Conservation (phyloP, 1,140 invertebrate species). For the Ceratoteleas bidentatus region DNA sequence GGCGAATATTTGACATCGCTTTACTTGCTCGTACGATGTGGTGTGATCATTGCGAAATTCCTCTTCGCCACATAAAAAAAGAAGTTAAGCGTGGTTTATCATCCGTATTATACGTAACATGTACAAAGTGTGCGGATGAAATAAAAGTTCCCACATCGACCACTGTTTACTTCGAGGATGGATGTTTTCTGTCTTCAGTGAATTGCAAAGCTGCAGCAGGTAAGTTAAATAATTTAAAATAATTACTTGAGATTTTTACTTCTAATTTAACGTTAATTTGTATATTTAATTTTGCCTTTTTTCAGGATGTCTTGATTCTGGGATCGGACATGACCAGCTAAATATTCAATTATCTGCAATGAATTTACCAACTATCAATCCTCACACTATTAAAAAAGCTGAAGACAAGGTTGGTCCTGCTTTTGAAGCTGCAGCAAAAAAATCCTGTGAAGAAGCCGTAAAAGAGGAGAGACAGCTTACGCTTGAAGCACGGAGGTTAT, state of each 20-base stretch:
- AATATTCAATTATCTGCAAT: neutral
- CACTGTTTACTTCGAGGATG: neutral
- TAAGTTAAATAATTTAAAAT: neutral
- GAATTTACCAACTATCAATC: neutral
- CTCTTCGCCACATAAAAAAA: no score
- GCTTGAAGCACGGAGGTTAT: no score
- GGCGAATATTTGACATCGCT: no score
- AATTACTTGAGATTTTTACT: neutral
- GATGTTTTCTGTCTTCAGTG: neutral
- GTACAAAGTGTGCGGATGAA: neutral
- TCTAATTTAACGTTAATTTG: no score
- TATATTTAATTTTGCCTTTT: no score
- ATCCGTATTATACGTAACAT: no score
- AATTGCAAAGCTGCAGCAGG: slow-evolving; percentile 1
- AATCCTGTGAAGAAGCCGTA: slow-evolving; percentile 2
- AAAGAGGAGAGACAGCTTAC: neutral
- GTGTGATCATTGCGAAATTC: no score
- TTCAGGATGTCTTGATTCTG: neutral
- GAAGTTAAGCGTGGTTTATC: no score
- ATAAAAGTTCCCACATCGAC: neutral
- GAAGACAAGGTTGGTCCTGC: neutral
- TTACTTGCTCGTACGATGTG: no score
- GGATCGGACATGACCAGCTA: neutral
- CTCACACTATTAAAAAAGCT: neutral
- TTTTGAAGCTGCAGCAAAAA: neutral